phyloP scores from a whole-genome alignment of 2,888 invertebrate genomes.

The Sepioteuthis lessoniana region DNA sequence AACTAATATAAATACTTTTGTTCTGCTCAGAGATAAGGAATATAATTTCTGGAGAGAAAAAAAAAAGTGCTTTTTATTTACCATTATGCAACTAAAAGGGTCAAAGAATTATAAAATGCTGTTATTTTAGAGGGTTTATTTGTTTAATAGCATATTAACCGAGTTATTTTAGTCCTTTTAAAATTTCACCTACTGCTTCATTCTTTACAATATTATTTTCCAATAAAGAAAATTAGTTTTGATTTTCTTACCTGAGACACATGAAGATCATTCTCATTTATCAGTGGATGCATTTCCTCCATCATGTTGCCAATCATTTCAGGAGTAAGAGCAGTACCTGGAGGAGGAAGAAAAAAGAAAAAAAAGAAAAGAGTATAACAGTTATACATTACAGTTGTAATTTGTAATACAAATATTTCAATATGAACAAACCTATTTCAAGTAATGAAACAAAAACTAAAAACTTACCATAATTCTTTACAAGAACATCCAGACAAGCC shows the following conservation, averaged over 20 bases:
- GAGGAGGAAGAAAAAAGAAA: conserved; percentile 46
- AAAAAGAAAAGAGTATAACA: conserved; percentile 6
- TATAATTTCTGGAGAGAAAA: no score
- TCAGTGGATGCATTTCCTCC: conserved; percentile 89
- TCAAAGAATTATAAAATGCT: no score
- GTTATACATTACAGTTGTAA: background rate
- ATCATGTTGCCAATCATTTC: conserved; percentile 87
- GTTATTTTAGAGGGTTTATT: no score
- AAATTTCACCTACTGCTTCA: no score
- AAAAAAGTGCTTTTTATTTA: no score
- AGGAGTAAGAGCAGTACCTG: conserved; percentile 79
- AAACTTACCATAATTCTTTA: conserved; percentile 85
- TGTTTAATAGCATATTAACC: no score
- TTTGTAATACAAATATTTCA: background rate
- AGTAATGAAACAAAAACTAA: background rate
- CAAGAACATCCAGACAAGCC: conserved; percentile 90
- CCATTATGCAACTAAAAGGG: no score
- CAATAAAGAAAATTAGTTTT: background rate
- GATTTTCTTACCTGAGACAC: conserved; percentile 85
- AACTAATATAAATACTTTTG: no score
- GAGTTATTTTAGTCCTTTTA: no score
- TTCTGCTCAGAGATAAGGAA: no score
- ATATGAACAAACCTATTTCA: background rate
- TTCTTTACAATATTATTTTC: no score
- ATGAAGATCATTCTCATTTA: conserved; percentile 95